A percentile compares a stretch with the other conserved stretches of the same genome.
Conservation (phyloP, 2,888 invertebrate species). For the Venusia cambrica region DNA sequence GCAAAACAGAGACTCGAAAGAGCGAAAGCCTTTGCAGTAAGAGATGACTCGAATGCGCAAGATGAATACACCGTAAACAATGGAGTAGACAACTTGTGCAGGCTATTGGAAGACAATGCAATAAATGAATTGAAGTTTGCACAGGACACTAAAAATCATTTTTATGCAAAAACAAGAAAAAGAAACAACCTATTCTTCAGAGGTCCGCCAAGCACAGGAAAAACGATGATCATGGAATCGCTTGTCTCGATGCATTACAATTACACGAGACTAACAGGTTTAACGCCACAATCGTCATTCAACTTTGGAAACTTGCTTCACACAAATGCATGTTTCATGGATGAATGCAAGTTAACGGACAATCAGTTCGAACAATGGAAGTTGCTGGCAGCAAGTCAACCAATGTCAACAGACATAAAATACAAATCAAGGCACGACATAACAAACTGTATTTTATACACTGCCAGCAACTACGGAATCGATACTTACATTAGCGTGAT, state of each 20-base stretch:
- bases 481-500: constrained; percentile 2
- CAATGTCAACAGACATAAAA: constrained; percentile 33
- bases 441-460: no score
- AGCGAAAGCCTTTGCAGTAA: no score
- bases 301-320: constrained; percentile 31
- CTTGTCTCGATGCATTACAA: no score
- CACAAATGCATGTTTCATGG: constrained; percentile 39
- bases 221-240: neutral
- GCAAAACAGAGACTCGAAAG: no score
- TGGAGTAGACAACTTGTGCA: no score
- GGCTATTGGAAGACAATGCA: no score
- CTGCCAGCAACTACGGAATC: constrained; percentile 19
- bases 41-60: no score
- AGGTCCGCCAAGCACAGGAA: no score
- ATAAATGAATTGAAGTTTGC: no score
- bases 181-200: neutral
- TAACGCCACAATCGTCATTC: constrained; percentile 29
- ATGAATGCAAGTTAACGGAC: constrained; percentile 39
- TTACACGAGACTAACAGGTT: constrained; percentile 35
- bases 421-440: constrained; percentile 24
- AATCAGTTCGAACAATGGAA: constrained; percentile 47
- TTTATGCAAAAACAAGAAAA: neutral
- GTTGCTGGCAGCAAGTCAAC: constrained; percentile 29
- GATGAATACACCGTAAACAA: no score
- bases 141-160: no score